Conservation (phyloP, 2,113 vertebrate genomes). For the Syrmaticus mikado region DNA sequence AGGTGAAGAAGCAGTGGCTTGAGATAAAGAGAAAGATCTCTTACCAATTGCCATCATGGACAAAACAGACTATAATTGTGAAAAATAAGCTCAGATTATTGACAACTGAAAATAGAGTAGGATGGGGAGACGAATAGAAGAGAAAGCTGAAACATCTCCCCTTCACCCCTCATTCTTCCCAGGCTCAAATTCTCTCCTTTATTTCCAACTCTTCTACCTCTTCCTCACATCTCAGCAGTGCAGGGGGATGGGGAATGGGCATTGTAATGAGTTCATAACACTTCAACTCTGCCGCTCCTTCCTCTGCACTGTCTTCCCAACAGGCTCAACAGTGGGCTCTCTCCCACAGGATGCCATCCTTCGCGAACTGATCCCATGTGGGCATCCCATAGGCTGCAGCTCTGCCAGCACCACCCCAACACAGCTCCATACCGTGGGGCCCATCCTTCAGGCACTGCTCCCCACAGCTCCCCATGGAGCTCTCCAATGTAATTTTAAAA, state of each 20-base stretch:
- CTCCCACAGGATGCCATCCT: not conserved
- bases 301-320: not conserved
- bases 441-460: too few relatives aligned
- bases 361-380: not conserved
- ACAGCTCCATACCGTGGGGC: not conserved
- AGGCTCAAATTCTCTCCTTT: not conserved
- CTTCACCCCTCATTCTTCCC: not conserved
- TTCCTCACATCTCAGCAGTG: rapidly evolving
- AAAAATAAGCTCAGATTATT: not conserved
- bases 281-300: not conserved
- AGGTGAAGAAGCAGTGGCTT: not conserved
- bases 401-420: not conserved
- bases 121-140: not conserved
- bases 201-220: not conserved
- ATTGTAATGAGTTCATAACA: rapidly evolving
- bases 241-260: not conserved
- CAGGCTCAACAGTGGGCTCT: rapidly evolving
- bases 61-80: not conserved
- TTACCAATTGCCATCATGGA: not conserved
- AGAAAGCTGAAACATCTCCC: not conserved
- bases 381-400: not conserved
- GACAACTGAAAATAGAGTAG: not conserved
- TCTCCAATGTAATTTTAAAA: not conserved
- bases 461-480: too few relatives aligned
- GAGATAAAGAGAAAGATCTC: rapidly evolving